Evolutionary conservation across 2,888 invertebrate species (phyloP), one percentile per base, ranked within the genome.

Genomic region (Pollenia amentaria): DNA sequence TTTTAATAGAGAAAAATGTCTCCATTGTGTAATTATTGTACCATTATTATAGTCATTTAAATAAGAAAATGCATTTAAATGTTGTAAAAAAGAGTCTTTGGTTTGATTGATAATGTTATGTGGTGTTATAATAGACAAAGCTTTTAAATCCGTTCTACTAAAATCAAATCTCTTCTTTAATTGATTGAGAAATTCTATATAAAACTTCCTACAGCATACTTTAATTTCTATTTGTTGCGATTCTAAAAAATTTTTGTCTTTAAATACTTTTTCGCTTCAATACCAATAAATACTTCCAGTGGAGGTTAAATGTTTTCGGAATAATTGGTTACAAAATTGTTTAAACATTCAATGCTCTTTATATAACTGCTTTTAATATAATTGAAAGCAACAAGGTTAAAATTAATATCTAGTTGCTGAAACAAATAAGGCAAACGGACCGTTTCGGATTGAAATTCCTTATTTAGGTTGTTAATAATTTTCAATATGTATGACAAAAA

Each of bases 91-190:
- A 46, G 46, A 11, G 46, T 57, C 29, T 57, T 57, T 57, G 29
- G 57, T 57, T 57, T 57, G 57, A 57, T 57, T 57, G 29, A 57
- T 29, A 57, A 57, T 57, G 57, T 57, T 57, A 57, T 57, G 21
- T 57, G 57, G 57, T 44, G 65, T 65, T 65, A 46, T 46, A 44
- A 67, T 51, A 48, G 51, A 51, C 51, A 67, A 46, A 67, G 46
- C 21, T 57, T 57, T 57, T 46, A 46, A 46, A 46, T 46, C 46
- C 9, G 7, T 46, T 46, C 29, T 29, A 14, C 57, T 57, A 57
- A 57, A 57, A 57, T 57, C 57, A 57, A 57, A 57, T 14, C 57
- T 57, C 9, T 11, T 12, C n/a, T n/a, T n/a, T n/a, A n/a, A n/a
- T n/a, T n/a, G n/a, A n/a, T n/a, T n/a, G n/a, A n/a, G n/a, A n/a